Percentiles rank a stretch among this genome's conserved stretches.
phyloP scores from a whole-genome alignment of 2,113 vertebrate species.

The Epinephelus fuscoguttatus region DNA sequence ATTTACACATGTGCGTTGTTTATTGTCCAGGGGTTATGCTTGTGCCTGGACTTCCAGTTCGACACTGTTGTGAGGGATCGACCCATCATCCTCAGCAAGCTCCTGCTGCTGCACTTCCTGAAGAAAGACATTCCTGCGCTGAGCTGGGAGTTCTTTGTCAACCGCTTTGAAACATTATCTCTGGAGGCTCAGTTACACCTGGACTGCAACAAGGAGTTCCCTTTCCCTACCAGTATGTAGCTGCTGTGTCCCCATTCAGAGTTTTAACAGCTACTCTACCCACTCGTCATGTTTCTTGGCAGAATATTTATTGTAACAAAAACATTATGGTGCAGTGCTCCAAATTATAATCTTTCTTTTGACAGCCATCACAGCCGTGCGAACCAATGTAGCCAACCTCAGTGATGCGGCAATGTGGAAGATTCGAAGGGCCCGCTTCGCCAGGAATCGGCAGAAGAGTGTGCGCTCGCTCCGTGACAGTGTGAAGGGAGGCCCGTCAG shows the following conservation, averaged over 20 bases:
- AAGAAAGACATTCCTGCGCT: conserved; percentile 96
- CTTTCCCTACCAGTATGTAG: conserved; percentile 96
- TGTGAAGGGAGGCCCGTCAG: conserved; percentile 88
- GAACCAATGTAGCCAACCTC: conserved; percentile 97
- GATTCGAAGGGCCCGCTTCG: conserved; percentile 97
- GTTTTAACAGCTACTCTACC: conserved; percentile 1
- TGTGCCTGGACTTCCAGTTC: conserved; percentile 99
- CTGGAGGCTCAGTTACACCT: conserved; percentile 98
- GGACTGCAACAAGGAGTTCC: conserved; percentile 99
- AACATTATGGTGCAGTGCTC: not conserved
- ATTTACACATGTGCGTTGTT: conserved; percentile 30
- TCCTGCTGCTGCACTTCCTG: conserved; percentile 95
- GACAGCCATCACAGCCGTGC: conserved; percentile 96
- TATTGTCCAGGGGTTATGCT: conserved; percentile 90
- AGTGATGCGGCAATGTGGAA: conserved; percentile 98
- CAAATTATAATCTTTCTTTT: conserved; percentile 6
- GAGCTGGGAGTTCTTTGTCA: conserved; percentile 99
- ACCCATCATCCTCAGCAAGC: conserved; percentile 96
- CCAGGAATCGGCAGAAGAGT: conserved; percentile 97
- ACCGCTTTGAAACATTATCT: conserved; percentile 98
- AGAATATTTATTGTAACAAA: not conserved
- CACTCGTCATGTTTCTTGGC: not conserved
- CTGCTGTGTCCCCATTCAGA: conserved; percentile 14
- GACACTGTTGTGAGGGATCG: conserved; percentile 98
- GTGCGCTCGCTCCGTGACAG: conserved; percentile 97